A percentile compares a stretch with the other conserved stretches of the same genome.
Evolutionary conservation across 2,888 invertebrate species (phyloP).

Genomic region (Odontomyia ornata): DNA sequence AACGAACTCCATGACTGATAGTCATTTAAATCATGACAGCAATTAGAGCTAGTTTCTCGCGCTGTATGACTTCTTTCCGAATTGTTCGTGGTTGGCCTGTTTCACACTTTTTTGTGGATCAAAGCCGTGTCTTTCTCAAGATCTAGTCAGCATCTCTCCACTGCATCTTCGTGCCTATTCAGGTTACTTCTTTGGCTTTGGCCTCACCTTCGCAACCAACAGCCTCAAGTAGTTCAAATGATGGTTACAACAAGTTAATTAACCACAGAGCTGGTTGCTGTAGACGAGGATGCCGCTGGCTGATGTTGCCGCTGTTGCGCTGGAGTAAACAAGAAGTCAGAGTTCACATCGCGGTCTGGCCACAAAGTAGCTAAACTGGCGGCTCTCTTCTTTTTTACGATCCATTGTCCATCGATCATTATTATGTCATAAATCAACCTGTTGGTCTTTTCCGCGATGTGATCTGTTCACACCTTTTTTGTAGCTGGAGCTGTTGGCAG

Average conservation of each 20-base stretch:
- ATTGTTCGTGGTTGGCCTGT: conserved; percentile 1
- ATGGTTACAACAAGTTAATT: conserved; percentile 35
- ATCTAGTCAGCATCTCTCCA: conserved; percentile 1
- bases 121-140: conserved; percentile 14
- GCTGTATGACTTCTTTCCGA: conserved; percentile 3
- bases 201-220: conserved; percentile 10
- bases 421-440: conserved; percentile 41
- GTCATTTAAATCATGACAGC: conserved; percentile 26
- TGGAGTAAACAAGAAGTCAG: conserved; percentile 37
- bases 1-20: conserved; percentile 5
- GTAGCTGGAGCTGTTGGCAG: background rate
- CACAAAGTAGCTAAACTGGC: conserved; percentile 25
- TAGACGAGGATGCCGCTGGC: conserved; percentile 1
- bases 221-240: conserved; percentile 26
- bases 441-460: conserved; percentile 30
- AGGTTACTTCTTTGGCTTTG: conserved; percentile 2
- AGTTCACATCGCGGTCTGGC: conserved; percentile 24
- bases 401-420: conserved; percentile 42
- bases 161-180: background rate
- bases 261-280: conserved; percentile 30
- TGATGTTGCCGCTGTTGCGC: background rate
- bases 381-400: conserved; percentile 24
- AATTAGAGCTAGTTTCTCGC: conserved; percentile 29
- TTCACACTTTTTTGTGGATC: conserved; percentile 23
- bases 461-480: conserved; percentile 34